Base-by-base conservation (phyloP, 2,113 vertebrate species). In the Malurus elegans region DNA sequence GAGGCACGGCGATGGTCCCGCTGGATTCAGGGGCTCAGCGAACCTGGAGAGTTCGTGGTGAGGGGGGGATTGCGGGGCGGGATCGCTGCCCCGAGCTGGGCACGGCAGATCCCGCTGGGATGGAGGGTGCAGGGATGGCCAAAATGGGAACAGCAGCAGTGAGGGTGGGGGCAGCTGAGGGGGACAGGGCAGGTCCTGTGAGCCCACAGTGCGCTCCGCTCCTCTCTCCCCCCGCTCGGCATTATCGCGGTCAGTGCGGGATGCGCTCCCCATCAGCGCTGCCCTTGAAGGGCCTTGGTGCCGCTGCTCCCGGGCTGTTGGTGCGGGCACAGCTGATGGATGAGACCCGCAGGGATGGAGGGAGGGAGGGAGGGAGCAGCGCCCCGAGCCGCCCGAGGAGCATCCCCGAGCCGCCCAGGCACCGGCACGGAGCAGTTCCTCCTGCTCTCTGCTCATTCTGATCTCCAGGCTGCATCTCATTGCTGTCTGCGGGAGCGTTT, bases 1-100 rank as follows among this genome's bases (percentile, higher is more conserved):
- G 0, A 0, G 3, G 44, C 24, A 9, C 8, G 0, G 70, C 0
- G 47, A 10, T 14, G 58, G 18, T 21, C 51, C 31, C 5, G 4
- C 4, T 26, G 50, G 69, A 32, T 8, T 36, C 36, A 25, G 75
- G 51, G 19, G 14, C 31, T 72, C 25, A 0, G 24, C 6, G 1
- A 7, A 20, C 19, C 2, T 1, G 29, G 17, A 20, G 25, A 5
- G 3, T 18, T n/a, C 1, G 73, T 1, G 20, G 9, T 12, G 18
- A 14, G 65, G 56, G 12, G 17, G 79, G 42, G 62, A 50, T 4
- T 9, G 32, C 2, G 6, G 78, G 47, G 47, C 21, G 18, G 31
- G 29, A 32, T 38, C 8, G 19, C 64, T 24, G 44, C 34, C 0
- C 5, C 19, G 8, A 11, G 4, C 71, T 2, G 1, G 6, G 44